Percentiles rank a stretch among this genome's conserved stretches.
Evolutionary conservation across 2,113 vertebrate species (phyloP).

Genomic region (Entosphenus tridentatus): DNA sequence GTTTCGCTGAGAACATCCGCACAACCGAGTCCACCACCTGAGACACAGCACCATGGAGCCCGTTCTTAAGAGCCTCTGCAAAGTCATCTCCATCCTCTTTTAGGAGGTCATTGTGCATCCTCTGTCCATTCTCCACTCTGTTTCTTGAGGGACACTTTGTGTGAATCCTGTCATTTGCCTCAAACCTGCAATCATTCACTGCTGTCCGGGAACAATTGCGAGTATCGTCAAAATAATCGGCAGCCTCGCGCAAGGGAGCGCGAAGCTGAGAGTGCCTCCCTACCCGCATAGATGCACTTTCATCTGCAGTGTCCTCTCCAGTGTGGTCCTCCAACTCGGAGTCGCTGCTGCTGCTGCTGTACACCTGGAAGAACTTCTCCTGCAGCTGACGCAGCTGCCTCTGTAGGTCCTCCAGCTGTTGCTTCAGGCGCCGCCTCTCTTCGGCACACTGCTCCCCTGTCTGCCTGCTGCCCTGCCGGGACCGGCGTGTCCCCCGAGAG

Average conservation of each 20-base stretch:
- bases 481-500: not conserved
- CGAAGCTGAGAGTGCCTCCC: no score
- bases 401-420: conserved; percentile 98
- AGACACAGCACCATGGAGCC: conserved; percentile 84
- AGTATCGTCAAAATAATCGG: no score
- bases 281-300: no score
- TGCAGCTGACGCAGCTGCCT: conserved; percentile 97
- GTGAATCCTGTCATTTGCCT: conserved; percentile 48
- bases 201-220: no score
- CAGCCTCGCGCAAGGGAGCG: no score
- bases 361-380: conserved; percentile 99
- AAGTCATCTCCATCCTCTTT: conserved; percentile 68
- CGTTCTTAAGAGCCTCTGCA: conserved; percentile 85
- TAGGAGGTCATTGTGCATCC: conserved; percentile 35
- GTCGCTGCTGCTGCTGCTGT: conserved; percentile 88
- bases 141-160: conserved; percentile 37
- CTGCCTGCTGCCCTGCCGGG: conserved; percentile 36
- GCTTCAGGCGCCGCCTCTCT: conserved; percentile 83
- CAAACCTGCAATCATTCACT: conserved; percentile 32
- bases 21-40: conserved; percentile 96
- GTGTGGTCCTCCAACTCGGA: conserved; percentile 61
- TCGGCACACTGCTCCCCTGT: conserved; percentile 88
- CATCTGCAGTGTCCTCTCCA: no score
- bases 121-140: conserved; percentile 43
- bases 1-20: conserved; percentile 74